Evolutionary conservation across 1,140 invertebrate genomes (phyloP), one percentile per base, ranked within the genome.

Genomic region (Pseudomyrmex sp.): DNA sequence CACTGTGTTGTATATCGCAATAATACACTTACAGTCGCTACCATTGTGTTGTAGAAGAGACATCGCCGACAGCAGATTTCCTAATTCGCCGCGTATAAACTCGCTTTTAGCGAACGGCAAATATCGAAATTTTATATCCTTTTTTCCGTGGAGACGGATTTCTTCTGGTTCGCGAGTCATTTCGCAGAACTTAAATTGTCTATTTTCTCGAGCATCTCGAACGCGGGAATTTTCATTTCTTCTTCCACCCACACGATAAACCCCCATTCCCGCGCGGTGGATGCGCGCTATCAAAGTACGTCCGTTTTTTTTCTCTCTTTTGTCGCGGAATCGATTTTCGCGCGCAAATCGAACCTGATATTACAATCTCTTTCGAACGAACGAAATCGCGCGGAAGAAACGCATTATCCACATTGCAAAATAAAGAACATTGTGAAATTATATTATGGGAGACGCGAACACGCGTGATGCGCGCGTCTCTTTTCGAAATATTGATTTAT

Each of bases 171-270:
- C n/a, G 35, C 35, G 13, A 26, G 8, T 68, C 7, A 56, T 18
- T 20, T 54, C 35, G 13, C 15, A 15, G n/a, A 80, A 86, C 58
- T 86, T 76, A 86, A 75, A 88, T 89, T 75, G 70, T 73, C 65
- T 72, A 76, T 88, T 68, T 82, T 59, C 70, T 54, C 13, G 15
- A 83, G 63, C 58, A 84, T 88, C 35, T 35, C 48, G 12, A 20
- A 65, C 48, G 23, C 3, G 15, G 23, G 26, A 63, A 73, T 76
- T 69, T 82, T 79, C 48, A 59, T 86, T 61, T 58, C 20, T 72
- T 61, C 44, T 82, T 12, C 20, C 52, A 44, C 5, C 7, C 26
- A 15, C 8, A 13, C 5, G 13, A 26, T 50, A 15, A 66, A 35
- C 69, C 15, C 48, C 56, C 59, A 74, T n/a, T 35, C 35, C 35